phyloP scores from a whole-genome alignment of 1,140 invertebrate species.

The Ptiloglossa arizonensis region DNA sequence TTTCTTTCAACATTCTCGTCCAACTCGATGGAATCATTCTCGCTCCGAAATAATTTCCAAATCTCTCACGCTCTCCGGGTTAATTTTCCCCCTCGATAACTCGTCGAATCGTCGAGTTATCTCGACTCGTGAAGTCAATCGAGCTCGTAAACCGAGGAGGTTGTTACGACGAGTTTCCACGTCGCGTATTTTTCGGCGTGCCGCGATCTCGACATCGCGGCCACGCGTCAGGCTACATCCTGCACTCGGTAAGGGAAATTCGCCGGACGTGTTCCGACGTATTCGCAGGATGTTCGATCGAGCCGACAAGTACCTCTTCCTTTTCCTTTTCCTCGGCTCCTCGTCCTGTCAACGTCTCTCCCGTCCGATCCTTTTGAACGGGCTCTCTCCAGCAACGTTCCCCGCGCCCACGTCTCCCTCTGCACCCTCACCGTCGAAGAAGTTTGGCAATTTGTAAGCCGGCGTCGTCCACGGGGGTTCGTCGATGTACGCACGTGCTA shows the following conservation, averaged over 20 bases:
- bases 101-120: too few relatives aligned
- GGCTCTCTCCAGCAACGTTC: neutral
- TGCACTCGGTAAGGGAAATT: slow-evolving; percentile 47
- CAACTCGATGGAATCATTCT: too few relatives aligned
- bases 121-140: too few relatives aligned
- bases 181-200: neutral
- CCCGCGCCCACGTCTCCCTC: slow-evolving; percentile 14
- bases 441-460: slow-evolving; percentile 65
- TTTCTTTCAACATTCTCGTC: too few relatives aligned
- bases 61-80: too few relatives aligned
- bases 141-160: too few relatives aligned
- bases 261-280: slow-evolving; percentile 22
- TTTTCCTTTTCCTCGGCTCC: slow-evolving; percentile 31
- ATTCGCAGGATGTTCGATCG: slow-evolving; percentile 59
- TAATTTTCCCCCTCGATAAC: too few relatives aligned
- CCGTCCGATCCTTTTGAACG: neutral
- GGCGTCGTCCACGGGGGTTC: slow-evolving; percentile 46
- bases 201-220: neutral
- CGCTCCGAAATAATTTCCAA: too few relatives aligned
- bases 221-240: slow-evolving; percentile 17
- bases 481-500: slow-evolving; percentile 35
- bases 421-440: slow-evolving; percentile 36
- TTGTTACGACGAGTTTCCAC: too few relatives aligned
- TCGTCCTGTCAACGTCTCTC: slow-evolving; percentile 27
- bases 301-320: slow-evolving; percentile 55